A percentile compares a stretch with the other conserved stretches of the same genome.
Conservation (phyloP, 2,888 invertebrate genomes). For the Polietes domitor region DNA sequence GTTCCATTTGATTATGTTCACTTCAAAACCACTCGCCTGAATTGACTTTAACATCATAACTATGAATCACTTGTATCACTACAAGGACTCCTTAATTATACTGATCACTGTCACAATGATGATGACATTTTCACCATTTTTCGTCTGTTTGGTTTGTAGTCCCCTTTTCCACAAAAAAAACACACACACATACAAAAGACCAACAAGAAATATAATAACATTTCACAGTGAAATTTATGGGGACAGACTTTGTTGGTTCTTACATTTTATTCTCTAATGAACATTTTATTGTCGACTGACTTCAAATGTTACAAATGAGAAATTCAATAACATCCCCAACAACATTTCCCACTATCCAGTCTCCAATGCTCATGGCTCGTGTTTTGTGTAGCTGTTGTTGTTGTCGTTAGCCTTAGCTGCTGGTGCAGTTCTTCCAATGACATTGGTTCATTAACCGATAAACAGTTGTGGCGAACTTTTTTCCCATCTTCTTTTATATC, state of each 20-base stretch:
- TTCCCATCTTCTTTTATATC: conserved; percentile 2
- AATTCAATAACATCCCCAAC: conserved; percentile 15
- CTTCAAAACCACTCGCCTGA: too few relatives aligned
- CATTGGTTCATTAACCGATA: conserved; percentile 46
- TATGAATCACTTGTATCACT: neutral
- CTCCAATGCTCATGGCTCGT: conserved; percentile 11
- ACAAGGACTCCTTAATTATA: conserved; percentile 5
- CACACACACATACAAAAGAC: too few relatives aligned
- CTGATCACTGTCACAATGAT: neutral
- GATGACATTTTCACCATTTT: neutral
- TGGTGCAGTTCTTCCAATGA: conserved; percentile 25
- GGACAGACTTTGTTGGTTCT: neutral
- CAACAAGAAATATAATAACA: neutral
- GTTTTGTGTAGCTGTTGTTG: neutral
- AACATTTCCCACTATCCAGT: neutral
- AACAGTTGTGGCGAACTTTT: conserved; percentile 37
- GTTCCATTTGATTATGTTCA: too few relatives aligned
- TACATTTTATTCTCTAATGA: conserved; percentile 26
- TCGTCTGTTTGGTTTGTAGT: neutral
- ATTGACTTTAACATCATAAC: too few relatives aligned
- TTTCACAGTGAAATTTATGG: conserved; percentile 4
- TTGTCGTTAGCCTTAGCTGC: conserved; percentile 12
- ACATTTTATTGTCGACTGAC: conserved; percentile 21
- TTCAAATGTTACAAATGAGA: conserved; percentile 34
- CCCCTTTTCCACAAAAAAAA: too few relatives aligned